Evolutionary conservation across 2,888 invertebrate genomes (phyloP), one percentile per base, ranked within the genome.

Genomic region (Salpingus planirostris): DNA sequence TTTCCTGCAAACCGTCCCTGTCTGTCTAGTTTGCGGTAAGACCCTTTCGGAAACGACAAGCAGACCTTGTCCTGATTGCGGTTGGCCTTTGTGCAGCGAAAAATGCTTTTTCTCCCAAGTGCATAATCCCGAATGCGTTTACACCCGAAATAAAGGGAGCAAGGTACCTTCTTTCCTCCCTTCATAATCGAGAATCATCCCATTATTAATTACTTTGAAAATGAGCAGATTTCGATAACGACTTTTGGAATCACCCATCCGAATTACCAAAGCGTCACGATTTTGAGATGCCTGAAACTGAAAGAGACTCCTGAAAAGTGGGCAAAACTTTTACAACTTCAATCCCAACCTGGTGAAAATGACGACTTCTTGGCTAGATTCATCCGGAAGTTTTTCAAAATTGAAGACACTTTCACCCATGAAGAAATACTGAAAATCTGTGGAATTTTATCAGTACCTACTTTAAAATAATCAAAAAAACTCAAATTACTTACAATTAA

Each of bases 391-490:
- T 86, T 83, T 61, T 86, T 81, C 47, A 78, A 80, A 45, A 60
- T 80, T 5, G 63, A 65, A 0, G n/a, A n/a, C n/a, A n/a, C n/a
- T n/a, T 76, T 80, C 37, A 70, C 65, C 7, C 81, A 81, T 44
- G 80, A 83, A 3, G 83, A 85, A 53, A 80, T 89, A 29, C 72
- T 82, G 64, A 75, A 68, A 40, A 70, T 85, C 27, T 78, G 79
- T 44, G 87, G 88, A 0, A 80, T 88, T 31, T 56, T 89, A 14
- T 84, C 82, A 72, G 86, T n/a, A n/a, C n/a, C n/a, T n/a, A n/a
- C n/a, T n/a, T n/a, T n/a, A n/a, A n/a, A n/a, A n/a, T n/a, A n/a
- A n/a, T n/a, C n/a, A n/a, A n/a, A n/a, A n/a, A n/a, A n/a, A n/a
- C n/a, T n/a, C n/a, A n/a, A n/a, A n/a, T n/a, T n/a, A n/a, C n/a